Percentiles rank a stretch among this genome's conserved stretches.
These are phyloP conservation scores for Lycocorax pyrrhopterus DNA, from an alignment of 2,113 vertebrate genomes.

Conservation along the genomic window DNA sequence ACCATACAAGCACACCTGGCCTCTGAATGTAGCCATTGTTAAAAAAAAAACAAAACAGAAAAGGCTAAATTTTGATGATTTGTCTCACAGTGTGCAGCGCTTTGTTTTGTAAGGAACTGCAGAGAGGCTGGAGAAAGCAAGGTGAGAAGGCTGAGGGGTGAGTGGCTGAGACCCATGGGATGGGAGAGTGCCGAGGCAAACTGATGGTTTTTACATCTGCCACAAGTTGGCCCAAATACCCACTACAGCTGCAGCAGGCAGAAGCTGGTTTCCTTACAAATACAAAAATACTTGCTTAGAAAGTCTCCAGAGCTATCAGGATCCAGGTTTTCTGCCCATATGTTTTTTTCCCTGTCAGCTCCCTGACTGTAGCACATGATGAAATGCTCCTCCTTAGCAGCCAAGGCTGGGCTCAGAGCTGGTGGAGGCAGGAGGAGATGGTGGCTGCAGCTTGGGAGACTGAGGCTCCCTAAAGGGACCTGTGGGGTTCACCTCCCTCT, in stretches of 20 bases:
- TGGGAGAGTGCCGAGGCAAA: background rate
- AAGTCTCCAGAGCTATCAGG: background rate
- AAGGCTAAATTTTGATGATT: background rate
- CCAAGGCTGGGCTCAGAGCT: background rate
- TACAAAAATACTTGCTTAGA: background rate
- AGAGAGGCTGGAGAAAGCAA: background rate
- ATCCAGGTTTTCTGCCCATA: background rate
- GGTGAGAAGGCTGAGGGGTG: background rate
- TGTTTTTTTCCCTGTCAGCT: background rate
- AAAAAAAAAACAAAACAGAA: background rate
- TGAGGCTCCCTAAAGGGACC: background rate
- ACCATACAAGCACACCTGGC: background rate
- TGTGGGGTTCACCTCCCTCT: background rate
- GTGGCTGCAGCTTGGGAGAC: background rate
- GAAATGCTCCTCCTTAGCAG: background rate
- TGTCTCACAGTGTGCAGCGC: background rate
- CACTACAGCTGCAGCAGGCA: background rate
- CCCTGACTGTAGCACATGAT: rapidly evolving
- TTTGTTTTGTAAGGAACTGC: background rate
- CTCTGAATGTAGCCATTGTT: background rate
- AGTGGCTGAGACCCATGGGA: background rate
- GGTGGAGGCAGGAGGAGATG: background rate
- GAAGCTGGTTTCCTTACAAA: background rate
- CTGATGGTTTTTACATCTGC: background rate
- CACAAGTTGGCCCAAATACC: background rate